Evolutionary conservation across 2,797 vertebrate species (phyloP).

Genomic region (Crenichthys baileyi): DNA sequence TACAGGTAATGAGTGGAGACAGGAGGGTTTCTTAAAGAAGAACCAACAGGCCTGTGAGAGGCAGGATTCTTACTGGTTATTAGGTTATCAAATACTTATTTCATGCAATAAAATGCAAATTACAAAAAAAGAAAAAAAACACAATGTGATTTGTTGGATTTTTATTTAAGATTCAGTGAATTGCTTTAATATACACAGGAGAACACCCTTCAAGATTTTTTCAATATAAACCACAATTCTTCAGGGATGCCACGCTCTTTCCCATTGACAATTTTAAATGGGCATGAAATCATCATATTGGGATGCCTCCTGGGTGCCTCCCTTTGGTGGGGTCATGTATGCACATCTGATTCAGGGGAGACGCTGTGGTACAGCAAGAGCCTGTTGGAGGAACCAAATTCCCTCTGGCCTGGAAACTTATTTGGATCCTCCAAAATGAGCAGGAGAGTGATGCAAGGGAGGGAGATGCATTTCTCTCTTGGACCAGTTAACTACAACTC

Average conservation of each 20-base stretch:
- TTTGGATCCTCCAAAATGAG: neutral
- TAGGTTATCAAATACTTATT: too few relatives aligned
- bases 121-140: too few relatives aligned
- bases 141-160: too few relatives aligned
- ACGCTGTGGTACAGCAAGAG: neutral
- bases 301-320: neutral
- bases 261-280: neutral
- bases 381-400: neutral
- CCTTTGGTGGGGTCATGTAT: neutral
- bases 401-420: neutral
- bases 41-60: too few relatives aligned
- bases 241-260: neutral
- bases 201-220: neutral
- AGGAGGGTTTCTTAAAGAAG: too few relatives aligned
- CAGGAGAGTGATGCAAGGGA: neutral
- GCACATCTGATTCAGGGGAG: neutral
- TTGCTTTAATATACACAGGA: conserved; percentile 1
- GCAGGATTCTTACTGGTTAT: too few relatives aligned
- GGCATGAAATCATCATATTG: neutral
- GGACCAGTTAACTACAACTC: neutral
- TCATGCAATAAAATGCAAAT: too few relatives aligned
- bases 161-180: too few relatives aligned
- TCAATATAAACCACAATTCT: neutral
- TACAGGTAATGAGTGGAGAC: too few relatives aligned
- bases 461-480: neutral